Conservation (phyloP, 1,140 invertebrate genomes). For the Phymastichus coffea region DNA sequence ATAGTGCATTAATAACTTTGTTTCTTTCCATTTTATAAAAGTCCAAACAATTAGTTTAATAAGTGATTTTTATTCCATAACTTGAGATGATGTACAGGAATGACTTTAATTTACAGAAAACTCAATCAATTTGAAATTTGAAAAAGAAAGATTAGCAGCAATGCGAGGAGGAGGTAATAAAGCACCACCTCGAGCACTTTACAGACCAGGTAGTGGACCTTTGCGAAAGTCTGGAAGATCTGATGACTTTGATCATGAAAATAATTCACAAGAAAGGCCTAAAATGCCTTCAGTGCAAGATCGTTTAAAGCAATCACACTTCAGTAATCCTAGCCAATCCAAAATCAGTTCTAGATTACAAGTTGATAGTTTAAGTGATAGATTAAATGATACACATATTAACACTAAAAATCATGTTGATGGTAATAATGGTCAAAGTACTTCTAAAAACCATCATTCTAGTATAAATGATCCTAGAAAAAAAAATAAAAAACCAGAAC, state of each 20-base stretch:
- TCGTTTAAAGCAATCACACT: slow-evolving; percentile 41
- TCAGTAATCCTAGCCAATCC: slow-evolving; percentile 31
- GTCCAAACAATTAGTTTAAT: slow-evolving; percentile 16
- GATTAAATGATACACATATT: slow-evolving; percentile 43
- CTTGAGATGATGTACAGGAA: not conserved
- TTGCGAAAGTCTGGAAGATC: slow-evolving; percentile 58
- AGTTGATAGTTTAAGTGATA: slow-evolving; percentile 42
- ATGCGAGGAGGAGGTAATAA: slow-evolving; percentile 45
- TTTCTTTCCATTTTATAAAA: not conserved
- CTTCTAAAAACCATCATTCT: slow-evolving; percentile 41
- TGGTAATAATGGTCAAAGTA: slow-evolving; percentile 37
- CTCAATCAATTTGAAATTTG: slow-evolving; percentile 34
- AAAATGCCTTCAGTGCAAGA: slow-evolving; percentile 46
- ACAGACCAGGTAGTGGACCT: slow-evolving; percentile 65
- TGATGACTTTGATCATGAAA: slow-evolving; percentile 55
- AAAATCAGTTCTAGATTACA: slow-evolving; percentile 33
- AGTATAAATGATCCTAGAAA: slow-evolving; percentile 44
- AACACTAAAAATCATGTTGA: slow-evolving; percentile 42
- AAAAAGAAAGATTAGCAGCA: slow-evolving; percentile 40
- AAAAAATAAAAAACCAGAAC: slow-evolving; percentile 60
- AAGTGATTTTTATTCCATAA: not conserved
- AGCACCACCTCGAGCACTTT: slow-evolving; percentile 58
- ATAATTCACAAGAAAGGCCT: slow-evolving; percentile 42
- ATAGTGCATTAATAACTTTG: not conserved
- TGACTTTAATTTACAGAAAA: slow-evolving; percentile 28